Percentiles rank a stretch among this genome's conserved stretches.
phyloP scores from a whole-genome alignment of 2,797 vertebrate genomes.

The Poeciliopsis presidionis region DNA sequence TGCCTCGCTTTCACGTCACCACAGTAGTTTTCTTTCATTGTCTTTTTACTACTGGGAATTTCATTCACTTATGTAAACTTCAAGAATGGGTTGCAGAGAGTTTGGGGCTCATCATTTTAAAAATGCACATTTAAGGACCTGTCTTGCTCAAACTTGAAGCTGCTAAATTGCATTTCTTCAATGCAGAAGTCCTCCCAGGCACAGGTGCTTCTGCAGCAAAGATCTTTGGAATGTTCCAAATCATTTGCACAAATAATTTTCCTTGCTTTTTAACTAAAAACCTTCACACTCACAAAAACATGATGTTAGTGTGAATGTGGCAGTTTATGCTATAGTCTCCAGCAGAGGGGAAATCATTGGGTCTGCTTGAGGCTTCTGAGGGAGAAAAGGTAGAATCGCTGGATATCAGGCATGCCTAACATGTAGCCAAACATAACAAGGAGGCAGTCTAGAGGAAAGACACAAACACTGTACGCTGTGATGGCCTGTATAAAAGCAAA shows the following conservation, averaged over 20 bases:
- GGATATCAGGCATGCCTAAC: constrained; percentile 74
- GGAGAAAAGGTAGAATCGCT: constrained; percentile 68
- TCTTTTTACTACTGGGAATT: not conserved
- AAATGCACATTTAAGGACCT: not conserved
- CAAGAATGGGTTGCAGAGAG: not conserved
- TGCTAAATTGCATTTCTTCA: not conserved
- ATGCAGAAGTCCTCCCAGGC: not conserved
- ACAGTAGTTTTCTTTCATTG: not conserved
- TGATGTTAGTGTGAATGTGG: not conserved
- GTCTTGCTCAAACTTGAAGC: not conserved
- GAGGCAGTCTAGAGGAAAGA: constrained; percentile 63
- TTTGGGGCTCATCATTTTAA: no score
- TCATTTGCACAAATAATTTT: not conserved
- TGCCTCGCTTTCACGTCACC: constrained; percentile 28
- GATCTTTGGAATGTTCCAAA: not conserved
- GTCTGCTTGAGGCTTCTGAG: constrained; percentile 56
- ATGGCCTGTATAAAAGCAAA: constrained; percentile 74
- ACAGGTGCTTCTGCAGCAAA: constrained; percentile 1
- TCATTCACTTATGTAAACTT: constrained; percentile 2
- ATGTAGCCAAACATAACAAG: constrained; percentile 79
- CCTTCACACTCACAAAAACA: not conserved
- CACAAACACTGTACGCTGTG: constrained; percentile 73
- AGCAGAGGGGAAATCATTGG: constrained; percentile 23
- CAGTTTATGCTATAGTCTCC: constrained; percentile 28
- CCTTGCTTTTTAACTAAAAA: not conserved